phyloP scores from a whole-genome alignment of 1,140 invertebrate species.

The Eupristina koningsbergeri region DNA sequence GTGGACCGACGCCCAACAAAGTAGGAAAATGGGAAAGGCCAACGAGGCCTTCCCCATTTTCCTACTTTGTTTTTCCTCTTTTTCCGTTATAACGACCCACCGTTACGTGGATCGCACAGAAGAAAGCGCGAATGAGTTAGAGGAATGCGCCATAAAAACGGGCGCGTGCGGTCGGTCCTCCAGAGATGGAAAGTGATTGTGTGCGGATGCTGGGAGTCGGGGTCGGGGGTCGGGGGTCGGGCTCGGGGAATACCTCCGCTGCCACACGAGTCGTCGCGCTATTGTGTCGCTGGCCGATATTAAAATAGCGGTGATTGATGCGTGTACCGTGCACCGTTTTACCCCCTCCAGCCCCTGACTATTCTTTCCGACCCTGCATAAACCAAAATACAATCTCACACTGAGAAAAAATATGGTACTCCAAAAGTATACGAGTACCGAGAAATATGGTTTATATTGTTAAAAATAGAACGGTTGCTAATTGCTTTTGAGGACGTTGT shows the following conservation, averaged over 20 bases:
- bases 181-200: background rate
- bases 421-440: background rate
- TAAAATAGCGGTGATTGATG: conserved; percentile 75
- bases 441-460: background rate
- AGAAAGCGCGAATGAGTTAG: conserved; percentile 64
- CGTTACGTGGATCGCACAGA: background rate
- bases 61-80: background rate
- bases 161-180: conserved; percentile 12
- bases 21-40: no score
- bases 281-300: conserved; percentile 72
- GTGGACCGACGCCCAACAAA: no score
- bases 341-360: conserved; percentile 40
- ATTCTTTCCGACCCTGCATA: background rate
- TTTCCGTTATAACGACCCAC: background rate
- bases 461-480: background rate
- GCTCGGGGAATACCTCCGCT: conserved; percentile 9
- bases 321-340: conserved; percentile 69
- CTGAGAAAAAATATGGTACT: background rate
- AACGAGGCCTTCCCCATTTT: no score
- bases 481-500: background rate
- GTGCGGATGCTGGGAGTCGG: background rate
- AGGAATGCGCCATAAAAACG: conserved; percentile 62
- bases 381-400: background rate
- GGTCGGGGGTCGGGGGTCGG: conserved; percentile 11
- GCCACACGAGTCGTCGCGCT: conserved; percentile 57